Evolutionary conservation across 2,797 vertebrate species (phyloP), one percentile per base, ranked within the genome.

Genomic region (Cygnus olor): DNA sequence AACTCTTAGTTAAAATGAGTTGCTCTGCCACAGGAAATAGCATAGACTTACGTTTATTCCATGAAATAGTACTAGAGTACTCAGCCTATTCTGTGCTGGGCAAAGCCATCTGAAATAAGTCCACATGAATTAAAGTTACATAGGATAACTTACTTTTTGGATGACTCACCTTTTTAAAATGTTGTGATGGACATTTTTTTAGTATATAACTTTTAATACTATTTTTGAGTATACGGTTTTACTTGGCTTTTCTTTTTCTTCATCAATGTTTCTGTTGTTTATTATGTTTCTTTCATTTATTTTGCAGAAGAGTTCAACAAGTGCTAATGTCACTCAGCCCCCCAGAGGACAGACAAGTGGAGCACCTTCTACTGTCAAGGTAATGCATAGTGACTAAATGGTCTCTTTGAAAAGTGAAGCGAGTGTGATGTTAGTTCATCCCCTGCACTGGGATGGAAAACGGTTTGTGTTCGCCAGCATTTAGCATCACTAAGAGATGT

Each of bases 291-390:
- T 69, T 68, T 66, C 28, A 60, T 76, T 54, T 38, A 4, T 71
- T 65, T 92, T 93, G 10, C 22, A 98, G 97, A 96, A 96, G 64
- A 96, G 94, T 58, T 11, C 90, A 88, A 30, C 69, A 79, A 90
- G 66, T 65, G 72, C 27, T 57, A 22, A 73, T 60, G 83, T 80
- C 65, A 92, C 63, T 63, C 92, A 95, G 0, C 19, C 47, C 1
- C 85, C 85, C 27, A 95, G 90, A 92, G 34, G 20, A 16, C 63
- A 87, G 32, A 21, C 74, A 56, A 64, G 68, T 11, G 94, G 83
- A 93, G 34, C 81, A 83, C 34, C 70, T 64, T 5, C 49, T 15
- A 66, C 53, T 53, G 42, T 65, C 47, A 89, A 96, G 97, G 97
- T 98, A 89, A 94, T 0, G 14, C 3, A 2, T 17, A 6, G 20